Conservation (phyloP, 2,113 vertebrate genomes). For the Toxotes chatareus region DNA sequence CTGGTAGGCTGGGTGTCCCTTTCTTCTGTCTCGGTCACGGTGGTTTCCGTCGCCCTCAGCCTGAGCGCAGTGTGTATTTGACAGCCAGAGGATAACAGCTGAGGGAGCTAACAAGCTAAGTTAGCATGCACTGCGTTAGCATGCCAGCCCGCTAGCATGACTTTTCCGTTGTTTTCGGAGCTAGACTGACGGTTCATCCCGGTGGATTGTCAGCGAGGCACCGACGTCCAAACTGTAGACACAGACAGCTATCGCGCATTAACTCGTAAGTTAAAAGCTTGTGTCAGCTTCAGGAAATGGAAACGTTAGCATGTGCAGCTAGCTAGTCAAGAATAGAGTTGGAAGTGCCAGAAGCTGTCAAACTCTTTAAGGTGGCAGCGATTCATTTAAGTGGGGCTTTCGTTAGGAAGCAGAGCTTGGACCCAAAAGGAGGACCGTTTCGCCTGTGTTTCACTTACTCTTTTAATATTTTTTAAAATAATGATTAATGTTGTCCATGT, state of each 20-base stretch:
- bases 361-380: conserved; percentile 24
- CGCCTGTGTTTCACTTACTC: fast-evolving
- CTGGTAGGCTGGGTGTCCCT: conserved; percentile 65
- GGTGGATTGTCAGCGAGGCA: not conserved
- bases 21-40: not conserved
- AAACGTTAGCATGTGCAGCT: conserved; percentile 42
- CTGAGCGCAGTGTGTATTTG: conserved; percentile 2
- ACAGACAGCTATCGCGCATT: too few relatives aligned
- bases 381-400: not conserved
- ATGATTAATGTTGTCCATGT: too few relatives aligned
- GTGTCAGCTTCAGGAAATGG: not conserved
- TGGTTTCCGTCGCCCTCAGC: not conserved
- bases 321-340: conserved; percentile 25
- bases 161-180: conserved; percentile 6
- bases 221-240: not conserved
- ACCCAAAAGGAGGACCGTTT: not conserved
- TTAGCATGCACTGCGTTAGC: conserved; percentile 65
- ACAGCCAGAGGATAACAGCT: conserved; percentile 57
- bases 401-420: not conserved
- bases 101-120: conserved; percentile 71
- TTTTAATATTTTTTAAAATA: not conserved
- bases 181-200: not conserved
- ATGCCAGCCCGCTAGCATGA: conserved; percentile 29
- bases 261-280: too few relatives aligned
- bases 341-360: conserved; percentile 45